Base-by-base conservation (phyloP, 2,888 invertebrate genomes). In the Apoderus coryli region DNA sequence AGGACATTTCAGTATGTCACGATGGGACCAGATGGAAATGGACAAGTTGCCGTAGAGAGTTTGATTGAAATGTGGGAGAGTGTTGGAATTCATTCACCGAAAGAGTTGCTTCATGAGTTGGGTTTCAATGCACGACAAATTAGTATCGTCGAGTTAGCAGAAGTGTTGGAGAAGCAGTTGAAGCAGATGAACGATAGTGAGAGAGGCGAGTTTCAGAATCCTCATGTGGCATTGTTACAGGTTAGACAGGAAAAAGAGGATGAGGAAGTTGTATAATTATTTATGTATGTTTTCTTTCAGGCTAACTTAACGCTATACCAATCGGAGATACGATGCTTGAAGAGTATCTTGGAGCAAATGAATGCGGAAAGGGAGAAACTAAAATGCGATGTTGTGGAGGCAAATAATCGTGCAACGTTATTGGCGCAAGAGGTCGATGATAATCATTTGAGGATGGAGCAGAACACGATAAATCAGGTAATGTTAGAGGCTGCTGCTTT, bases 391-490 rank as follows among this genome's bases (percentile, higher is more conserved):
- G 71, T 89, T 10, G 62, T 67, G 11, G 86, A 86, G 50, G 84
- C 88, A 0, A 86, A 89, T 50, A 69, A 76, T 33, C 66, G 89
- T 42, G 82, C 85, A 0, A 67, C 74, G 1, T 53, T 85, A 31
- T 61, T 92, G 28, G 90, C 88, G 2, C 82, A 82, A 45, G 92
- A 92, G 56, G 80, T 89, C 2, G 92, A 93, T 53, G 92, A 92
- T 48, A 76, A 80, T 44, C 88, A 90, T 53, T 70, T 76, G 2
- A 71, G 76, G 34, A 66, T 89, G 51, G 90, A 92, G 53, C 72
- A 72, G 37, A 73, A 75, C 15, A 67, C 79, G 14, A 72, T 76
- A 49, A 68, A 71, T 26, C 75, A 69, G 60, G 67, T 77, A 26
- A 28, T 19, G 5, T 12, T 2, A 19, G 13, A 13, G n/a, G n/a